Conservation (phyloP, 1,140 invertebrate species). For the Lepidostoma basale region DNA sequence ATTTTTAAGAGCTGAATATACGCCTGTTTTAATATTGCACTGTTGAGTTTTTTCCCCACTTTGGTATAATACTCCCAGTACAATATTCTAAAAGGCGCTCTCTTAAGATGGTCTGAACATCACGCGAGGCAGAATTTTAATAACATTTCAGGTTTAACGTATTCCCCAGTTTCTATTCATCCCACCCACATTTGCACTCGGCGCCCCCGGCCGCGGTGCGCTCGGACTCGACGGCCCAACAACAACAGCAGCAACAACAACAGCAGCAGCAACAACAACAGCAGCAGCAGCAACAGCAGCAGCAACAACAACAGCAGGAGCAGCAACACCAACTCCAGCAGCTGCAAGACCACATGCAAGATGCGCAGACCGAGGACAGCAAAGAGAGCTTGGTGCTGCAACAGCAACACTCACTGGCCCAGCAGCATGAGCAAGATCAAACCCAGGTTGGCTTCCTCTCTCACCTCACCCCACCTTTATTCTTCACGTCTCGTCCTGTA, state of each 20-base stretch:
- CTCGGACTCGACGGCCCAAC: slow-evolving; percentile 59
- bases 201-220: slow-evolving; percentile 57
- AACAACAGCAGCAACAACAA: slow-evolving; percentile 50
- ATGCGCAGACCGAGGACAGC: slow-evolving; percentile 41
- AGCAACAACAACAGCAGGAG: slow-evolving; percentile 54
- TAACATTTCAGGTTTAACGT: slow-evolving; percentile 41
- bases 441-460: not conserved
- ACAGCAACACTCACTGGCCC: slow-evolving; percentile 28
- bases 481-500: too few species aligned
- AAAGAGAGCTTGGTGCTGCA: slow-evolving; percentile 43
- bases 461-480: too few species aligned
- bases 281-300: slow-evolving; percentile 49
- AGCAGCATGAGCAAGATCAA: not conserved
- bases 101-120: too few species aligned
- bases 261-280: slow-evolving; percentile 56
- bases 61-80: too few species aligned
- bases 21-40: too few species aligned
- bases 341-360: slow-evolving; percentile 36
- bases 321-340: slow-evolving; percentile 54
- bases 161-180: slow-evolving; percentile 57
- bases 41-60: too few species aligned
- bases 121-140: slow-evolving; percentile 28
- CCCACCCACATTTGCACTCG: slow-evolving; percentile 56
- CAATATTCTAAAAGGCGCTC: too few species aligned
- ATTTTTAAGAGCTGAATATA: too few species aligned